Conservation (phyloP, 2,888 invertebrate species). For the Melieria picta region DNA sequence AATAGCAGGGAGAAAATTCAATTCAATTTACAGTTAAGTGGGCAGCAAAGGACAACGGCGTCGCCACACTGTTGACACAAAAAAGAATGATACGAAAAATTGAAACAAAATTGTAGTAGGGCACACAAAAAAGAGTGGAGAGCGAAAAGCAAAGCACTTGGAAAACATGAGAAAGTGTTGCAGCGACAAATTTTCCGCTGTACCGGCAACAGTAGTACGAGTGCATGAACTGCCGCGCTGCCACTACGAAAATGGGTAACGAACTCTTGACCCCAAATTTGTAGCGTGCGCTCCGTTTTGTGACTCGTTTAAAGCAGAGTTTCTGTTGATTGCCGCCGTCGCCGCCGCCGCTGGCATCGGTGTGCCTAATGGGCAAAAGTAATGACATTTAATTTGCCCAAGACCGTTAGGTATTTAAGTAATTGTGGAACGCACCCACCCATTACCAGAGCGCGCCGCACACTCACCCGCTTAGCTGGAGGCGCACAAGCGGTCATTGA, state of each 20-base stretch:
- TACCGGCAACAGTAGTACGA: not conserved
- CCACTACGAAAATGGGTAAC: conserved; percentile 10
- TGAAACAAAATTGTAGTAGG: not conserved
- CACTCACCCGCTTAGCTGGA: not conserved
- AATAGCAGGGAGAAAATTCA: conserved; percentile 4
- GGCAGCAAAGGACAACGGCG: not conserved
- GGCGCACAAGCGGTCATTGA: not conserved
- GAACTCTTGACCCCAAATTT: conserved; percentile 33
- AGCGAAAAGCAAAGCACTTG: not conserved
- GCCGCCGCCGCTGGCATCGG: too few relatives aligned
- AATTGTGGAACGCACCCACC: conserved; percentile 38
- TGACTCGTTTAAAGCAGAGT: not conserved
- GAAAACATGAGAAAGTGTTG: conserved; percentile 36
- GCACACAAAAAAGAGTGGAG: not conserved
- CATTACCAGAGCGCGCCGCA: conserved; percentile 20
- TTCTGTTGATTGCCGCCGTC: not conserved
- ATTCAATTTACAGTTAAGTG: not conserved
- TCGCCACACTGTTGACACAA: not conserved
- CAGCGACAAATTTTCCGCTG: conserved; percentile 36
- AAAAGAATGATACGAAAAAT: too few relatives aligned
- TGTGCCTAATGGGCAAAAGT: conserved; percentile 19
- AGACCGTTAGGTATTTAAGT: conserved; percentile 34
- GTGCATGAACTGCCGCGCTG: not conserved
- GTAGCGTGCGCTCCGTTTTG: conserved; percentile 5
- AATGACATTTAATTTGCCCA: conserved; percentile 40